These are phyloP conservation scores for Eulemur albifrons DNA, from an alignment of 2,797 vertebrate species.

Conservation along the genomic window DNA sequence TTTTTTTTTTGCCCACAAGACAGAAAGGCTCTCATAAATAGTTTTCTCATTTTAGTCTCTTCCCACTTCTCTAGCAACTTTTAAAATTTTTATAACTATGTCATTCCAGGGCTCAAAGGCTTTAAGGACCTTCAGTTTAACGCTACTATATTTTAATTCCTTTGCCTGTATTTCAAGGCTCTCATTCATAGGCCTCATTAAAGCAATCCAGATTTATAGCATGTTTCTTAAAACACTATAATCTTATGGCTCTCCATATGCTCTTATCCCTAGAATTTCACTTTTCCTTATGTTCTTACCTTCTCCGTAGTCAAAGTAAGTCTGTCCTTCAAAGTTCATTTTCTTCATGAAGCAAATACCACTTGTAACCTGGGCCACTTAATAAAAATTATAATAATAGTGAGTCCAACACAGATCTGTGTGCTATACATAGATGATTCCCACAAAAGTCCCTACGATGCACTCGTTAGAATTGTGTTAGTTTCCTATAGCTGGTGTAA, in stretches of 20 bases:
- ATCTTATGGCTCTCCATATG: background rate
- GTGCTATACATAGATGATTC: background rate
- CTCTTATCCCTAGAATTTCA: background rate
- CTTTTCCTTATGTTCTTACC: background rate
- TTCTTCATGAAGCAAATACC: background rate
- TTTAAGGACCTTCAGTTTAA: background rate
- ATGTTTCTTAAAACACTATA: background rate
- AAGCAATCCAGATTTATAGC: background rate
- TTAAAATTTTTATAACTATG: background rate
- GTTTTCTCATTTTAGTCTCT: background rate
- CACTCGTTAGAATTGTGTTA: background rate
- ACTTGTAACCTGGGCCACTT: background rate
- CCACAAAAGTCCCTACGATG: background rate
- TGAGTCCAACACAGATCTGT: background rate
- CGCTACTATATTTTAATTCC: background rate
- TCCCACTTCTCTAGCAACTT: background rate
- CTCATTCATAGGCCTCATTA: background rate
- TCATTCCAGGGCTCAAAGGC: background rate
- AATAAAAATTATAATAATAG: background rate
- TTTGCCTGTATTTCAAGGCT: background rate
- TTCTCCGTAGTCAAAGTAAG: background rate
- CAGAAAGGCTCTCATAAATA: background rate
- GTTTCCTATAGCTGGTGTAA: background rate
- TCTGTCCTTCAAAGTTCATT: background rate
- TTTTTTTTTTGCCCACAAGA: background rate